Conservation (phyloP, 2,113 vertebrate species). For the Columba janthina region DNA sequence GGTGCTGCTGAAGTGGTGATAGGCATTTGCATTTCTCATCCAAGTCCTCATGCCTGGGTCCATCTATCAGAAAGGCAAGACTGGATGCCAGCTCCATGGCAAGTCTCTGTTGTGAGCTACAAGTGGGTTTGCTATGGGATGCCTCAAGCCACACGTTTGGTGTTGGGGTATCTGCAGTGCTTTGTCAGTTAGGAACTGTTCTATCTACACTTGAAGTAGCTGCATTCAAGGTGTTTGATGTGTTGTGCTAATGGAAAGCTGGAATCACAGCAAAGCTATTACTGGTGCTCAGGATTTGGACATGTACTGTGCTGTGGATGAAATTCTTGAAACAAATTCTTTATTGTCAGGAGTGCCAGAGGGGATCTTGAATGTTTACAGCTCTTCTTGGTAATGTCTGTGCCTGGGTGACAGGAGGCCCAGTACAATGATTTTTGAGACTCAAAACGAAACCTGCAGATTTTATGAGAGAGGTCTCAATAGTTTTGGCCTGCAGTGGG, state of each 20-base stretch:
- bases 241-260: neutral
- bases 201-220: neutral
- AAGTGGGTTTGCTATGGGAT: neutral
- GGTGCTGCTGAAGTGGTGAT: neutral
- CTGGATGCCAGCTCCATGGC: neutral
- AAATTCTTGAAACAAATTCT: neutral
- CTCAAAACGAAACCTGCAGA: neutral
- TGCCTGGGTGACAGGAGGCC: neutral
- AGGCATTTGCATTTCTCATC: neutral
- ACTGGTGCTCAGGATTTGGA: neutral
- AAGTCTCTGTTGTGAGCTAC: neutral
- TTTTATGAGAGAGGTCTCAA: neutral
- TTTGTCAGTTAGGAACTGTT: neutral
- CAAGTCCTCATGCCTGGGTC: neutral
- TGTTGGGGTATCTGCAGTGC: neutral
- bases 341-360: neutral
- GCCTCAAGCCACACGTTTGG: accelerated
- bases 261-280: neutral
- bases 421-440: neutral
- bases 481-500: neutral
- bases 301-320: neutral
- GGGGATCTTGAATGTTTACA: neutral
- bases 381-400: neutral
- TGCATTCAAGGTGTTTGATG: accelerated
- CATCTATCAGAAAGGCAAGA: neutral